A percentile compares a stretch with the other conserved stretches of the same genome.
These are phyloP conservation scores for Uloborus diversus DNA, from an alignment of 1,140 invertebrate genomes.

Conservation along the genomic window DNA sequence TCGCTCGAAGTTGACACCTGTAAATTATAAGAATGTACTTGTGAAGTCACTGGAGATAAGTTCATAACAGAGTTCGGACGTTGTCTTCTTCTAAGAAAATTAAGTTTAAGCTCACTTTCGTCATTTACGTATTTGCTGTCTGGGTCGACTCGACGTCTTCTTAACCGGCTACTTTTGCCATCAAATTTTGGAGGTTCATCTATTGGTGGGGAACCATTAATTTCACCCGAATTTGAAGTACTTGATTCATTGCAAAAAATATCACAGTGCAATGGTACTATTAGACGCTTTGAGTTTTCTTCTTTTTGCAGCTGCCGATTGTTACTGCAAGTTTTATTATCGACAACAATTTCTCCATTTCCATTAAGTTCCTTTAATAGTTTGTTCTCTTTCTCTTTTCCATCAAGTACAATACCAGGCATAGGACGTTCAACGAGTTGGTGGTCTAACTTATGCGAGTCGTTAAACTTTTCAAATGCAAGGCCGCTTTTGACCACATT, in stretches of 20 bases:
- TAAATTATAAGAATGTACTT: no score
- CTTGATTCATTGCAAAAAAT: neutral
- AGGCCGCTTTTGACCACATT: no score
- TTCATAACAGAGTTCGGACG: neutral
- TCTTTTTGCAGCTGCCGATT: neutral
- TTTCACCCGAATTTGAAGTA: neutral
- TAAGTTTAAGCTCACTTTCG: conserved; percentile 51
- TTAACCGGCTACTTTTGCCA: no score
- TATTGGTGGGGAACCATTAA: neutral
- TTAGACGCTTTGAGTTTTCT: neutral
- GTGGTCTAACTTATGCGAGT: no score
- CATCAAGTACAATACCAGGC: no score
- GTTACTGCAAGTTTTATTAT: neutral
- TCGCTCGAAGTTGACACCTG: no score
- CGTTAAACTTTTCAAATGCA: no score
- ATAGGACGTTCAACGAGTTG: no score
- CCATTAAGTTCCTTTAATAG: no score
- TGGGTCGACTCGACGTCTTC: conserved; percentile 12
- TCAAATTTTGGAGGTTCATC: neutral
- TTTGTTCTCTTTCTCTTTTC: no score
- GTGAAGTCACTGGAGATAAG: no score
- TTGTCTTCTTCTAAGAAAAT: conserved; percentile 29
- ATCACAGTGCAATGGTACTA: neutral
- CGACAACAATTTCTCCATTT: no score
- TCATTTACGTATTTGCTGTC: conserved; percentile 51